Evolutionary conservation across 2,888 invertebrate species (phyloP), one percentile per base, ranked within the genome.

Genomic region (Xiphydria camelus): DNA sequence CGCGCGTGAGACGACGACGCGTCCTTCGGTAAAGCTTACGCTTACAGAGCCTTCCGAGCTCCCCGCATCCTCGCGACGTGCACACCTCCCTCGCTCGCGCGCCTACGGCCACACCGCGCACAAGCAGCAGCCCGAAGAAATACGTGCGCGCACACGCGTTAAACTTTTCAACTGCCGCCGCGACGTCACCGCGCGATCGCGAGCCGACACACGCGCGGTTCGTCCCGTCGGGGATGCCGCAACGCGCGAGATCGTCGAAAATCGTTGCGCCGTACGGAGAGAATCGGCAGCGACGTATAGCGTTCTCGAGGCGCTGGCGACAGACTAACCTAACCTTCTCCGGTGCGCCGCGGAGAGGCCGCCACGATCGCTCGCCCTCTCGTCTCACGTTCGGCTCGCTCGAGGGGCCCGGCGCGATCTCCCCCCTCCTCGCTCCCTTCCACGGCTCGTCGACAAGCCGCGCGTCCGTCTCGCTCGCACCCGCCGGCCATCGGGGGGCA

Each of bases 251-350:
- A n/a, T n/a, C n/a, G n/a, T n/a, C n/a, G n/a, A n/a, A n/a, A n/a
- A n/a, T n/a, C n/a, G 14, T 26, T 26, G 14, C 26, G 26, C 5
- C 26, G 10, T 26, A 5, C 26, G 26, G 14, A 14, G 10, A 26
- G n/a, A 26, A 26, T 14, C 26, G 26, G 5, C 26, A 26, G 14
- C 12, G 14, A 26, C 26, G 14, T 10, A 14, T 26, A 26, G 12
- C 53, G 47, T 53, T 52, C 46, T 45, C 53, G 53, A 55, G 60
- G 62, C 68, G 58, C 65, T 65, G 54, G 57, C 62, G 66, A 67
- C 63, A 57, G 64, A 75, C 74, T 75, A 60, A 60, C 55, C 62
- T 59, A 53, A 68, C 66, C 64, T 68, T 68, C 56, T 36, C 41
- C 42, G 41, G 51, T 45, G 59, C 53, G 53, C 66, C 69, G 64